A percentile compares a stretch with the other conserved stretches of the same genome.
These are phyloP conservation scores for Aplochiton taeniatus DNA, from an alignment of 2,797 vertebrate genomes.

Conservation along the genomic window DNA sequence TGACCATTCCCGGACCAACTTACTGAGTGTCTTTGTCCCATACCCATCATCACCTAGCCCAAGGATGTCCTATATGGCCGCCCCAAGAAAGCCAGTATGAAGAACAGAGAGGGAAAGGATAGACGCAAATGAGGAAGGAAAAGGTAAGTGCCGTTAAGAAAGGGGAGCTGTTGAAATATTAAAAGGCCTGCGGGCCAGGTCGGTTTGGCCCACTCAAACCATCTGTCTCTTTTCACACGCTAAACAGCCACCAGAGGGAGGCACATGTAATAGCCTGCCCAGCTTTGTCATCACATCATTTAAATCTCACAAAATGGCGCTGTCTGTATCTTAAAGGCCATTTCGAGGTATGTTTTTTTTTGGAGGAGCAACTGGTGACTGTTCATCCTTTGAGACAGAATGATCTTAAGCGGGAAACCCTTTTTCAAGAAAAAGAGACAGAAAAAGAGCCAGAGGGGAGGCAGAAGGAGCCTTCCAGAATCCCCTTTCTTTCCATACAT, in stretches of 20 bases:
- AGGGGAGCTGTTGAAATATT: constrained; percentile 80
- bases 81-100: constrained; percentile 76
- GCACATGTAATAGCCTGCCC: constrained; percentile 10
- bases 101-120: constrained; percentile 81
- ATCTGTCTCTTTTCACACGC: constrained; percentile 26
- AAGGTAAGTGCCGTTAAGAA: constrained; percentile 83
- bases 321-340: no score
- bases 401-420: constrained; percentile 15
- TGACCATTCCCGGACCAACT: constrained; percentile 89
- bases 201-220: constrained; percentile 18
- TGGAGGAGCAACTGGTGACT: constrained; percentile 17
- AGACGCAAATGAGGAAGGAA: constrained; percentile 89
- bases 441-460: constrained; percentile 43
- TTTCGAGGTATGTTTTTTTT: no score
- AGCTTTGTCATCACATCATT: no score
- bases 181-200: constrained; percentile 75
- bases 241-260: constrained; percentile 47
- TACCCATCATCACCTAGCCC: constrained; percentile 99
- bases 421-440: constrained; percentile 64
- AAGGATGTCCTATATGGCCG: constrained; percentile 94
- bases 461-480: constrained; percentile 45
- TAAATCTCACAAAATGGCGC: no score
- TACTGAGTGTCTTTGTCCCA: constrained; percentile 99
- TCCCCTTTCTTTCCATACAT: no score
- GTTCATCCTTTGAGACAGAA: constrained; percentile 36